Conservation (phyloP, 2,888 invertebrate genomes). For the Aporophyla lueneburgensis region DNA sequence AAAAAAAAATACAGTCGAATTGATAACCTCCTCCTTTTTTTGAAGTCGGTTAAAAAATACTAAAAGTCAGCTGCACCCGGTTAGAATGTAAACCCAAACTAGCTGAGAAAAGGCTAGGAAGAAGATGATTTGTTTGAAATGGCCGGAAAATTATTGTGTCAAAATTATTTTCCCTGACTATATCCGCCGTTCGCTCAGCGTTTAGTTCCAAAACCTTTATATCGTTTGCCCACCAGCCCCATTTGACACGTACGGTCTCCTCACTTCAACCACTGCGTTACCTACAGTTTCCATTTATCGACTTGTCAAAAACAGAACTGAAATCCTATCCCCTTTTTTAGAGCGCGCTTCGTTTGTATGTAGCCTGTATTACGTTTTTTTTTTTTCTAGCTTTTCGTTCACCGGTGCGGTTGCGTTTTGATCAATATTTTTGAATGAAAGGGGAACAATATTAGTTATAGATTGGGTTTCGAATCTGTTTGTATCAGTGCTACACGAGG, state of each 20-base stretch:
- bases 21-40: too few relatives aligned
- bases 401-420: conserved; percentile 33
- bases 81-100: too few relatives aligned
- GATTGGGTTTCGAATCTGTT: conserved; percentile 16
- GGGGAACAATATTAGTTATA: background rate
- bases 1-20: too few relatives aligned
- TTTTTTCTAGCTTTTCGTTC: conserved; percentile 6
- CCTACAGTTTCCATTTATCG: conserved; percentile 66
- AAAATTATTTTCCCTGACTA: background rate
- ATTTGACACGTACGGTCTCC: conserved; percentile 9
- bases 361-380: conserved; percentile 7
- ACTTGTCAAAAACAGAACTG: conserved; percentile 70
- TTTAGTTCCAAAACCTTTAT: background rate
- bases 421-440: conserved; percentile 40
- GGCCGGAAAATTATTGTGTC: background rate
- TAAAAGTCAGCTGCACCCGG: too few relatives aligned
- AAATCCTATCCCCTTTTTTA: conserved; percentile 38
- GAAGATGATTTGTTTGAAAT: too few relatives aligned
- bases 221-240: conserved; percentile 9
- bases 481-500: background rate
- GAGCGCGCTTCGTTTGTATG: conserved; percentile 51
- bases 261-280: background rate
- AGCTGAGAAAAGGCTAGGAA: too few relatives aligned
- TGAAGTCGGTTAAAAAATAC: too few relatives aligned
- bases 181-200: background rate